A percentile compares a stretch with the other conserved stretches of the same genome.
These are phyloP conservation scores for Leptoclinus maculatus DNA, from an alignment of 2,797 vertebrate species.

Conservation along the genomic window DNA sequence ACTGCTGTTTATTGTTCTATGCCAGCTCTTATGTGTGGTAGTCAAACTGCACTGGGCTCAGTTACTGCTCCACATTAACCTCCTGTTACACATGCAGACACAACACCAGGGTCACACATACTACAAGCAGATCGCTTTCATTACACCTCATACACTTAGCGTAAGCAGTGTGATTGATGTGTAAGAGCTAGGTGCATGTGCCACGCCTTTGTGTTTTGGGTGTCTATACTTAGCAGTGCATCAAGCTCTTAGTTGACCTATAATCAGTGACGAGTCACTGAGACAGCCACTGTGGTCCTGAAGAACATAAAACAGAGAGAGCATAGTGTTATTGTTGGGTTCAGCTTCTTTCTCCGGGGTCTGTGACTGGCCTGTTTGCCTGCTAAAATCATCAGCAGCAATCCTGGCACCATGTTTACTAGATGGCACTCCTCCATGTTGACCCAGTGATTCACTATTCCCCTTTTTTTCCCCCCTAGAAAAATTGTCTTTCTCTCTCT, in stretches of 20 bases:
- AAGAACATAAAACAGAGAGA: constrained; percentile 51
- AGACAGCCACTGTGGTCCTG: constrained; percentile 45
- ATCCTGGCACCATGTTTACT: constrained; percentile 70
- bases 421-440: constrained; percentile 71
- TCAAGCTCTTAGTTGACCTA: constrained; percentile 24
- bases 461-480: constrained; percentile 20
- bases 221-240: constrained; percentile 19
- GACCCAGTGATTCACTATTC: constrained; percentile 66
- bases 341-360: constrained; percentile 39
- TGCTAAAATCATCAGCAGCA: constrained; percentile 72
- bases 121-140: constrained; percentile 59
- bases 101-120: constrained; percentile 54
- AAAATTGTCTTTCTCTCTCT: constrained; percentile 25
- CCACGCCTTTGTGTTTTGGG: constrained; percentile 19
- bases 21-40: constrained; percentile 54
- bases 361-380: constrained; percentile 52
- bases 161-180: constrained; percentile 33
- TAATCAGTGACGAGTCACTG: constrained; percentile 32
- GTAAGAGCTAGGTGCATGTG: constrained; percentile 6
- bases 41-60: constrained; percentile 56
- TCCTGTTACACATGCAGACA: constrained; percentile 59
- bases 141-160: constrained; percentile 26
- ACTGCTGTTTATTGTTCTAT: constrained; percentile 74
- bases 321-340: constrained; percentile 56
- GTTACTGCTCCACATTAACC: constrained; percentile 65